Evolutionary conservation across 2,888 invertebrate genomes (phyloP), one percentile per base, ranked within the genome.

Genomic region (Dryobotodes eremita): DNA sequence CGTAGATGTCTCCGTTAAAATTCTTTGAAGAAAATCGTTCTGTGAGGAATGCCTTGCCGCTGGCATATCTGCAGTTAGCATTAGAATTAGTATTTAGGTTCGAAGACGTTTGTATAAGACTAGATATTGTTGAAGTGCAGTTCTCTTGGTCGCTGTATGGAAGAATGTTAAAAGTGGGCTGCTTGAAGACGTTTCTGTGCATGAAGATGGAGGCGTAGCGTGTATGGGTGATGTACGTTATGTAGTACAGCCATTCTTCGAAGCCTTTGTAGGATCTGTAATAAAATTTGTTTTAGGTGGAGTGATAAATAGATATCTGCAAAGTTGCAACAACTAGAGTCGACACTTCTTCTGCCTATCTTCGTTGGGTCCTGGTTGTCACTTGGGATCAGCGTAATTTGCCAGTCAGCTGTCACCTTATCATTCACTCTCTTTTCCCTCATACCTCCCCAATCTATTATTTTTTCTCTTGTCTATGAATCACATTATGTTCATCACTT

Each of bases 231-330:
- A 98, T 97, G 92, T 98, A 98, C 0, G 98, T 98, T 59, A 98
- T 94, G 92, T 98, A 98, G 93, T 98, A 98, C 6, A 98, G 95
- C 98, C 98, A 98, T 61, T 98, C 98, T 88, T 98, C 98, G 80
- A 98, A 97, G 23, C 98, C 98, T 92, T 98, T 98, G 91, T 98
- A 98, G 0, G 98, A 98, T 89, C 98, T 98, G 94, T n/a, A 62
- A 62, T 0, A n/a, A n/a, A 13, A 57, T 5, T 15, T 15, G n/a
- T 59, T 59, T 13, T 1, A n/a, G 8, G 20, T 23, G 8, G 53
- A n/a, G 26, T 2, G 15, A 15, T 59, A 59, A 57, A 57, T n/a
- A 57, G 4, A 4, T n/a, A n/a, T 57, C n/a, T 57, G 57, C 57
- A 57, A 26, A 59, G 59, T 15, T 26, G n/a, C n/a, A 59, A 53